Percentiles rank a stretch among this genome's conserved stretches.
Evolutionary conservation across 2,797 vertebrate genomes (phyloP).

Genomic region (Phaenicophaeus curvirostris): DNA sequence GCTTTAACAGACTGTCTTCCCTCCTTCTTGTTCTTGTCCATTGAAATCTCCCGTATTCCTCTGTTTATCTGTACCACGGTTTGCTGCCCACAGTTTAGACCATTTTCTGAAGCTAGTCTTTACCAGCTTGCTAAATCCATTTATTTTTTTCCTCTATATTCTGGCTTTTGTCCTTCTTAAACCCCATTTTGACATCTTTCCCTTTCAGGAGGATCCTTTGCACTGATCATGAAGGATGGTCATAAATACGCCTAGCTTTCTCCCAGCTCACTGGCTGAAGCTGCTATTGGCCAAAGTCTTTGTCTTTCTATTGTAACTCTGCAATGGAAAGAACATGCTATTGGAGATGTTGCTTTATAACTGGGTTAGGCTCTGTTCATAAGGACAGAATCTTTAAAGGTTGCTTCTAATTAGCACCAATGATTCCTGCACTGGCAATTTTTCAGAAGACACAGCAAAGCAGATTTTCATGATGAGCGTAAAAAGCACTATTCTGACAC

Average conservation of each 20-base stretch:
- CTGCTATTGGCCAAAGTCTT: neutral
- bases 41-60: neutral
- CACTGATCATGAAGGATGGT: neutral
- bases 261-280: neutral
- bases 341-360: neutral
- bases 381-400: neutral
- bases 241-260: neutral
- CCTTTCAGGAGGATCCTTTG: neutral
- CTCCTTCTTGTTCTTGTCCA: neutral
- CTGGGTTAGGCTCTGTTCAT: neutral
- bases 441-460: neutral
- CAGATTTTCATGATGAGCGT: neutral
- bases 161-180: neutral
- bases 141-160: neutral
- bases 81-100: neutral
- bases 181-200: neutral
- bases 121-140: neutral
- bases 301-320: neutral
- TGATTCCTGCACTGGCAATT: neutral
- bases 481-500: neutral
- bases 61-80: neutral
- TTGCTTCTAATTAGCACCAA: neutral
- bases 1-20: neutral
- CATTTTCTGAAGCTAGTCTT: neutral
- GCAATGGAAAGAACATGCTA: neutral